Percentiles rank a stretch among this genome's conserved stretches.
Conservation (phyloP, 2,888 invertebrate genomes). For the Ormyrus labotus region DNA sequence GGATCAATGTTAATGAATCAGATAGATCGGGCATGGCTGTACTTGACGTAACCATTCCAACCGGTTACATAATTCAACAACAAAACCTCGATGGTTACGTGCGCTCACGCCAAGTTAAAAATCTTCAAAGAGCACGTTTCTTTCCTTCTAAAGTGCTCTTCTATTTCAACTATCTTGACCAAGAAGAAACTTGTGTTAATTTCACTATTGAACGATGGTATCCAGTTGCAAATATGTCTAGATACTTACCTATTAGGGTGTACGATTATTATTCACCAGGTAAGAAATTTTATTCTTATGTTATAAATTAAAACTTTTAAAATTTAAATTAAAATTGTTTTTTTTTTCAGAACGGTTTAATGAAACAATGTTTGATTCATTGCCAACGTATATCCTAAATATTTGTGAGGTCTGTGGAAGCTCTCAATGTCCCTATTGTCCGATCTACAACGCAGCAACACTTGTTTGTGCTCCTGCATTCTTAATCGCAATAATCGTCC, state of each 20-base stretch:
- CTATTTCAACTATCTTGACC: slow-evolving; percentile 93
- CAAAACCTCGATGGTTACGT: slow-evolving; percentile 92
- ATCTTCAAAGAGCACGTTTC: slow-evolving; percentile 90
- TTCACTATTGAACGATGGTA: slow-evolving; percentile 96
- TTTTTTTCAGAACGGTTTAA: slow-evolving; percentile 88
- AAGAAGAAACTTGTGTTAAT: slow-evolving; percentile 91
- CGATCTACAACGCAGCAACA: slow-evolving; percentile 85
- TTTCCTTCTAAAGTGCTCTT: slow-evolving; percentile 89
- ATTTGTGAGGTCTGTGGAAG: slow-evolving; percentile 97
- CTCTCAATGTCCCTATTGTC: slow-evolving; percentile 94
- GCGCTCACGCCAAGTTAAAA: slow-evolving; percentile 85
- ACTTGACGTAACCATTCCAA: slow-evolving; percentile 90
- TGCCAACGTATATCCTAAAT: slow-evolving; percentile 90
- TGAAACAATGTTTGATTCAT: slow-evolving; percentile 92
- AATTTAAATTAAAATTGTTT: neutral
- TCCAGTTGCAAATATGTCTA: slow-evolving; percentile 97
- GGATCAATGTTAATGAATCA: slow-evolving; percentile 87
- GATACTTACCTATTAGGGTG: slow-evolving; percentile 91
- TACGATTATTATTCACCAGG: slow-evolving; percentile 98
- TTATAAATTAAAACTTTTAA: neutral
- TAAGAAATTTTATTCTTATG: slow-evolving; percentile 73
- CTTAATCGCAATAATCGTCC: slow-evolving; percentile 61
- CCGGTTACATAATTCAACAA: slow-evolving; percentile 94
- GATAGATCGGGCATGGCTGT: slow-evolving; percentile 92
- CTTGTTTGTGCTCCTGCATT: slow-evolving; percentile 68